These are phyloP conservation scores for Eulithis prunata DNA, from an alignment of 2,888 invertebrate genomes.

Conservation along the genomic window DNA sequence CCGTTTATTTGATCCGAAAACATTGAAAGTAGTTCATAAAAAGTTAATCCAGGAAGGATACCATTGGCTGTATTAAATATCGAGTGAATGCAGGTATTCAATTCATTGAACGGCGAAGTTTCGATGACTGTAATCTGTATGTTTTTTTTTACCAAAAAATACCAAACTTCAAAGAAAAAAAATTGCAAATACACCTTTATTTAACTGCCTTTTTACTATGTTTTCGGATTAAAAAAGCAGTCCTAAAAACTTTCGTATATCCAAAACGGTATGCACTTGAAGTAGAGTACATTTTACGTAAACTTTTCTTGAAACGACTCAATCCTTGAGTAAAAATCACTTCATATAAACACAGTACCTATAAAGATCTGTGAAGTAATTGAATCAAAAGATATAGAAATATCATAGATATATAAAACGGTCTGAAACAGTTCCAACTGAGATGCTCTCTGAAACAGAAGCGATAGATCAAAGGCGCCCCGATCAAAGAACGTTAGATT, in stretches of 20 bases:
- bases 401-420: constrained; percentile 13
- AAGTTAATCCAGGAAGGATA: neutral
- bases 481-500: constrained; percentile 38
- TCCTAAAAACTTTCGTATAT: too few species aligned
- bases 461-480: constrained; percentile 36
- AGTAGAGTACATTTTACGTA: too few species aligned
- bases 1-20: constrained; percentile 57
- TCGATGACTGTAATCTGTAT: constrained; percentile 1
- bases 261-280: too few species aligned
- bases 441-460: constrained; percentile 17
- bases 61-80: neutral
- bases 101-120: neutral
- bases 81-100: neutral
- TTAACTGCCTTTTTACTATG: too few species aligned
- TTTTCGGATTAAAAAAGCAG: too few species aligned
- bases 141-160: constrained; percentile 2
- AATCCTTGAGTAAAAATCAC: neutral
- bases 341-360: too few species aligned
- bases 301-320: neutral
- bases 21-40: constrained; percentile 8
- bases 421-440: constrained; percentile 12
- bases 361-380: too few species aligned
- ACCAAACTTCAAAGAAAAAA: constrained; percentile 3
- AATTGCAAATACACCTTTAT: too few species aligned
- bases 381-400: neutral